Base-by-base conservation (phyloP, 2,113 vertebrate species). In the Illadopsis cleaveri region DNA sequence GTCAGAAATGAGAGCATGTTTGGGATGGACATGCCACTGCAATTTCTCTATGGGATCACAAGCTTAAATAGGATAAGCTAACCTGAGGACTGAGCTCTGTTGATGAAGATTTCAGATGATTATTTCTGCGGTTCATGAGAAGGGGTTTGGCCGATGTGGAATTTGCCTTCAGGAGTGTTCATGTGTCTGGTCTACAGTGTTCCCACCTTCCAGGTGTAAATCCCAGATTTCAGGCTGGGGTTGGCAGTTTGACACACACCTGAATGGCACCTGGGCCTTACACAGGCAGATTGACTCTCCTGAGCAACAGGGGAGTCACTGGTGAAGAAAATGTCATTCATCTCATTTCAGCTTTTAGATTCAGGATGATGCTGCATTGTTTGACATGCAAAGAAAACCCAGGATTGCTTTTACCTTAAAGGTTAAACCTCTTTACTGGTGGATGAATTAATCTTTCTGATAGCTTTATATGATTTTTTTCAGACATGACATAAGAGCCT, bases 1-100 rank as follows among this genome's bases (percentile, higher is more conserved):
- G 3, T 33, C 53, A 54, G 30, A 66, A 73, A 70, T 7, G 5
- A 51, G 65, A 16, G 7, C 1, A 0, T 2, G 2, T 0, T 37
- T 57, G 56, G 51, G 50, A 53, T 1, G 1, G 42, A 35, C 1
- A 0, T 31, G 33, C 17, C 25, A 6, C 38, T 62, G 17, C 40
- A 58, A 7, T 44, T 56, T 37, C 51, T 30, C 10, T 47, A 0
- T 35, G 48, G 1, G 1, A 68, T 4, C 12, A 17, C 84, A 66
- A 70, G 19, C 24, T 81, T 25, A 62, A 65, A 22, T 5, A 60
- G 61, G 27, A 22, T 68, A 57, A 76, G 30, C 35, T 23, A 68
- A 47, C 16, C 15, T 28, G 48, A 47, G 40, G 22, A n/a, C 53
- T 6, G 12, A 30, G 42, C n/a, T 86, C 28, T 9, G 3, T 5